A percentile compares a stretch with the other conserved stretches of the same genome.
Evolutionary conservation across 2,797 vertebrate genomes (phyloP).

Genomic region (Carcharodon carcharias): DNA sequence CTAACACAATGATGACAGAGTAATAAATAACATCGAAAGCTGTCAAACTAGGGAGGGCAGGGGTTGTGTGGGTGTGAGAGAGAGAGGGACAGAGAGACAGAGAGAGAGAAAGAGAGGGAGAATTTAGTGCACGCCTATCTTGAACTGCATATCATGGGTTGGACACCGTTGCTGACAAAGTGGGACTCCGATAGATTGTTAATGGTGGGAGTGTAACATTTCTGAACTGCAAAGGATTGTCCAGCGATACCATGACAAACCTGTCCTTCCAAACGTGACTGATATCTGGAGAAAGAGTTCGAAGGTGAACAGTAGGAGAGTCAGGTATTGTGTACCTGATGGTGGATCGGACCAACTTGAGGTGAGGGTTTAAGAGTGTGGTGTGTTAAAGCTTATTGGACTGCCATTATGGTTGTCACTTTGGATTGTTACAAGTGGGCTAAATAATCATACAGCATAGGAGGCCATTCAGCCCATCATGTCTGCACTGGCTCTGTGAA

Average conservation of each 20-base stretch:
- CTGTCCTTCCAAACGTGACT: not conserved
- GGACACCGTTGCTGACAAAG: not conserved
- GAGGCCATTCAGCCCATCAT: not conserved
- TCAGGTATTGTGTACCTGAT: not conserved
- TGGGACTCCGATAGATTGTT: not conserved
- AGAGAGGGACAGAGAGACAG: too few species aligned
- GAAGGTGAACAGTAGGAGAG: not conserved
- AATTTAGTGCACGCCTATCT: not conserved
- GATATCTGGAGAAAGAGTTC: not conserved
- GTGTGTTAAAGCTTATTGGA: not conserved
- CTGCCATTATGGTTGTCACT: not conserved
- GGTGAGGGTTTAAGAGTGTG: not conserved
- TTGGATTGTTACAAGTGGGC: not conserved
- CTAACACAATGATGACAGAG: not conserved
- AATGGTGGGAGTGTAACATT: not conserved
- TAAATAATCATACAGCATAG: not conserved
- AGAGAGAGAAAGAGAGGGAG: not conserved
- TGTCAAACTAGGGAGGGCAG: not conserved
- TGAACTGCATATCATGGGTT: not conserved
- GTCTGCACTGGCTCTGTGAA: not conserved
- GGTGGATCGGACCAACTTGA: not conserved
- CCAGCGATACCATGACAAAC: not conserved
- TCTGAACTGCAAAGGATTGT: not conserved
- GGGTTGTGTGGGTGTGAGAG: too few species aligned
- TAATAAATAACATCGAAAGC: not conserved